Percentiles rank a stretch among this genome's conserved stretches.
Conservation (phyloP, 2,113 vertebrate genomes). For the Chaetura pelagica region DNA sequence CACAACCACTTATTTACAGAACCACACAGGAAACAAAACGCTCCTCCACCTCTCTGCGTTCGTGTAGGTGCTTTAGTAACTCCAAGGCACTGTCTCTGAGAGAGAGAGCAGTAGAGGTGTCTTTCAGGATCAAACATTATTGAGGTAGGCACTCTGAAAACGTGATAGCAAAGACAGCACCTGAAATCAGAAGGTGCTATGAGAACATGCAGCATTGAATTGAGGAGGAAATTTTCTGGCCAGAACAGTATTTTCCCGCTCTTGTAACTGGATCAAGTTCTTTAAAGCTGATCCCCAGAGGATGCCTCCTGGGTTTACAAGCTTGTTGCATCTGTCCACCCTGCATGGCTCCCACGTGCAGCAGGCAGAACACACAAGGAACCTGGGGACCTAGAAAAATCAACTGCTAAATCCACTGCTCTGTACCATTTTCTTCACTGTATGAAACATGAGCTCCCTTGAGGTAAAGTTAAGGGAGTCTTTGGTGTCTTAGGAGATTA, state of each 20-base stretch:
- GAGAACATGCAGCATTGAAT: background rate
- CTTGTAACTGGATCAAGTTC: background rate
- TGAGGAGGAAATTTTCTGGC: background rate
- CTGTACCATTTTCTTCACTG: conserved; percentile 10
- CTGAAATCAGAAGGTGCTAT: background rate
- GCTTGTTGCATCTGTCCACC: background rate
- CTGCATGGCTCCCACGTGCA: background rate
- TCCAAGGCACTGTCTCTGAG: no score
- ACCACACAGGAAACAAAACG: background rate
- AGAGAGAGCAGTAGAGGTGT: background rate
- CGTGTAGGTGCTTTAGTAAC: background rate
- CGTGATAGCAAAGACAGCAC: background rate
- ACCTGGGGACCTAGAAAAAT: background rate
- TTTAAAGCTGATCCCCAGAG: background rate
- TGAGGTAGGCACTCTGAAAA: background rate
- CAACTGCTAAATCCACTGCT: background rate
- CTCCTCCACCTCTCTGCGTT: background rate
- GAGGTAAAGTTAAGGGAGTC: background rate
- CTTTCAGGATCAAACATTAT: background rate
- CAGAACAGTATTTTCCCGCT: background rate
- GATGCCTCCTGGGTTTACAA: background rate
- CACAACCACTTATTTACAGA: background rate
- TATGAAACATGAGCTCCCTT: conserved; percentile 3
- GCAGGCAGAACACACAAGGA: background rate
- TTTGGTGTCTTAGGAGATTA: background rate